A percentile compares a stretch with the other conserved stretches of the same genome.
Evolutionary conservation across 2,888 invertebrate genomes (phyloP).

Genomic region (Dryadula phaetusa): DNA sequence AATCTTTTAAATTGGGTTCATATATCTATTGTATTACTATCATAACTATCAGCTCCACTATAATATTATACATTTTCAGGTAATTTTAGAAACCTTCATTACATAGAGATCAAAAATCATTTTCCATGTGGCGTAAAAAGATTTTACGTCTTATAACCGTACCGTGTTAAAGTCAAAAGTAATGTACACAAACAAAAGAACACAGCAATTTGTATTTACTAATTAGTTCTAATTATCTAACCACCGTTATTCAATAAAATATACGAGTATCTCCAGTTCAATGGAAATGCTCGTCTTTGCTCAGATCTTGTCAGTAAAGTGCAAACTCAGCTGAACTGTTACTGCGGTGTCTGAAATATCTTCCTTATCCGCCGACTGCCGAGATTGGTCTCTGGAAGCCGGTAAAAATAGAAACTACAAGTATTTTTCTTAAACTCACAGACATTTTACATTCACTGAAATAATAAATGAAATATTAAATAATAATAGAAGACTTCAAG

Average conservation of each 20-base stretch:
- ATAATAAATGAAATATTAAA: constrained; percentile 1
- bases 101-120: too few relatives aligned
- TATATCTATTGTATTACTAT: too few relatives aligned
- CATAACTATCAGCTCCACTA: too few relatives aligned
- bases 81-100: too few relatives aligned
- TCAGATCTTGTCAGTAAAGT: constrained; percentile 34
- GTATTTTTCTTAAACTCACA: background rate
- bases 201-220: background rate
- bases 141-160: too few relatives aligned
- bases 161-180: too few relatives aligned
- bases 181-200: background rate
- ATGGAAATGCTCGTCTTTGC: constrained; percentile 30
- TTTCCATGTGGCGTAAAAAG: too few relatives aligned
- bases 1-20: too few relatives aligned
- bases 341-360: constrained; percentile 32
- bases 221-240: constrained; percentile 14
- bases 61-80: too few relatives aligned
- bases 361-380: constrained; percentile 15
- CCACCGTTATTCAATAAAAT: constrained; percentile 4
- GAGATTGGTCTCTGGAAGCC: constrained; percentile 13
- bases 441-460: background rate
- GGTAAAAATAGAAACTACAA: constrained; percentile 20
- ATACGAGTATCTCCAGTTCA: constrained; percentile 24
- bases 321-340: constrained; percentile 30
- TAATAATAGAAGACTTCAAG: background rate